Conservation (phyloP, 2,888 invertebrate species). For the Scrobipalpa atriplicella region DNA sequence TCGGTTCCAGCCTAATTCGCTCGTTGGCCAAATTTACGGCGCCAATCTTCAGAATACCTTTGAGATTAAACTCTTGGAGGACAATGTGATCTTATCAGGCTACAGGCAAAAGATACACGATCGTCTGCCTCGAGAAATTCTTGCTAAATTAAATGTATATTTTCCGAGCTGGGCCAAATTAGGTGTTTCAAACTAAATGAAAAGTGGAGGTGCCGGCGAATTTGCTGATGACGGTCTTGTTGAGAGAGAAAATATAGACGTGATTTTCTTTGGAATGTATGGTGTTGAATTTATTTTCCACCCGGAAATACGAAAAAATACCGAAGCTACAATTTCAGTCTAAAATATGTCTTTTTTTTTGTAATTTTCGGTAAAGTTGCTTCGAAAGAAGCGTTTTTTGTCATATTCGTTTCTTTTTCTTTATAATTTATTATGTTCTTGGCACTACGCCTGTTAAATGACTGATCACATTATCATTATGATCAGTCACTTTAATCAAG, state of each 20-base stretch:
- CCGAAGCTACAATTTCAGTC: no score
- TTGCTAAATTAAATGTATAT: slow-evolving; percentile 17
- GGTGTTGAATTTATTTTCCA: no score
- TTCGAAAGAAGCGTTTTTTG: no score
- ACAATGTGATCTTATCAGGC: slow-evolving; percentile 29
- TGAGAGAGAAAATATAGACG: neutral
- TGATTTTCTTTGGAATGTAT: neutral
- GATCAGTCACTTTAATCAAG: no score
- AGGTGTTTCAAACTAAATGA: slow-evolving; percentile 5
- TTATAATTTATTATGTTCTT: no score
- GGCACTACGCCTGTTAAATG: no score
- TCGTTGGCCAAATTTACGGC: slow-evolving; percentile 57
- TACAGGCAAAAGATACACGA: slow-evolving; percentile 22
- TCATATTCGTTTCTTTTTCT: no score
- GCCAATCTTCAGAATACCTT: slow-evolving; percentile 53
- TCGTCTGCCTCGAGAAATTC: slow-evolving; percentile 8
- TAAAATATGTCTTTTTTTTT: no score
- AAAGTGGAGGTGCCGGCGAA: neutral
- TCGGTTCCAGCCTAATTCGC: slow-evolving; percentile 53
- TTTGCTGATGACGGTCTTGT: slow-evolving; percentile 8
- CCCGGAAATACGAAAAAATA: no score
- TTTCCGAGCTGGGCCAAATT: slow-evolving; percentile 2
- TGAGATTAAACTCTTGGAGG: slow-evolving; percentile 42
- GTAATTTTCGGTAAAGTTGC: no score
- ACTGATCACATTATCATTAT: no score